Evolutionary conservation across 2,797 vertebrate genomes (phyloP).

Genomic region (Scyliorhinus canicula): DNA sequence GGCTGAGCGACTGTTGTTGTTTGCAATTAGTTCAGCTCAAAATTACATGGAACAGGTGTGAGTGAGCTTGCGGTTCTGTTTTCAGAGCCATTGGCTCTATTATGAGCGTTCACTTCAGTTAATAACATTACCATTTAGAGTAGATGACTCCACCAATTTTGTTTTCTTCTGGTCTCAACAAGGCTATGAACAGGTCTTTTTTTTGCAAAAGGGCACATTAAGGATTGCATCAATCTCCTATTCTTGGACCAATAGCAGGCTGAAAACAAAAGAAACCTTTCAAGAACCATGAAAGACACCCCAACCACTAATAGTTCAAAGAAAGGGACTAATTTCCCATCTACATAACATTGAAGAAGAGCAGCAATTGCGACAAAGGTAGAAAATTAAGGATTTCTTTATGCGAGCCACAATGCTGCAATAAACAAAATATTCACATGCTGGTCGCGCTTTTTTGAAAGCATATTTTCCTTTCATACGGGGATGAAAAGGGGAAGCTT

Average conservation of each 20-base stretch:
- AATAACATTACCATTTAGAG: conserved; percentile 44
- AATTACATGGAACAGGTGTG: conserved; percentile 38
- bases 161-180: conserved; percentile 43
- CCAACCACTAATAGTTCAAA: conserved; percentile 52
- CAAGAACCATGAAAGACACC: conserved; percentile 49
- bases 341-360: conserved; percentile 46
- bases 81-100: conserved; percentile 40
- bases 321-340: conserved; percentile 47
- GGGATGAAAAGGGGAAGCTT: conserved; percentile 63
- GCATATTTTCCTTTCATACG: conserved; percentile 58
- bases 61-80: conserved; percentile 39
- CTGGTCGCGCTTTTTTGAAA: conserved; percentile 52
- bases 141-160: conserved; percentile 42
- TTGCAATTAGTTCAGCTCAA: conserved; percentile 34
- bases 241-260: conserved; percentile 44
- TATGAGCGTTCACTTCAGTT: conserved; percentile 41
- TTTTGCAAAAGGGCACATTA: conserved; percentile 38
- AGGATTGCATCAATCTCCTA: conserved; percentile 40
- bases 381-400: conserved; percentile 51
- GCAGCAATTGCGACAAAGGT: conserved; percentile 51
- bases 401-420: conserved; percentile 49
- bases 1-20: conserved; percentile 38
- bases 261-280: conserved; percentile 49
- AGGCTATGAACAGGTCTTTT: conserved; percentile 38
- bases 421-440: conserved; percentile 49